Conservation (phyloP, 2,797 vertebrate species). For the Neosilurus mollespiculum region DNA sequence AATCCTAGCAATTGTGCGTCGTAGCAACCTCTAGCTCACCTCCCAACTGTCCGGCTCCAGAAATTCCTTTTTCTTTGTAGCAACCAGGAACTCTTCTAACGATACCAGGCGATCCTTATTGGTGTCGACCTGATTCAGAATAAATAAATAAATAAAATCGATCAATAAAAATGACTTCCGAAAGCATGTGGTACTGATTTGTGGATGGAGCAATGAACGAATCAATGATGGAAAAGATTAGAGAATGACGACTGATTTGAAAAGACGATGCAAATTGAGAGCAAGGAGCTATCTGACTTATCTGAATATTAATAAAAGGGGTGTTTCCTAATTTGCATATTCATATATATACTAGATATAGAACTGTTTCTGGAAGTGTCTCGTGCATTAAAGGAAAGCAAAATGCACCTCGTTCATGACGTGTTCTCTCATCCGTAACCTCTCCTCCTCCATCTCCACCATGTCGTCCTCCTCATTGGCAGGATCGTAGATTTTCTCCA, state of each 20-base stretch:
- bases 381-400: background rate
- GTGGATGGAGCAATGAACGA: background rate
- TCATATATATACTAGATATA: background rate
- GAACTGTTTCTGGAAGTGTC: background rate
- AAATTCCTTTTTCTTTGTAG: slow-evolving; percentile 93
- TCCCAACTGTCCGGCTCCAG: slow-evolving; percentile 97
- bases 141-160: background rate
- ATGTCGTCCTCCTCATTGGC: slow-evolving; percentile 97
- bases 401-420: slow-evolving; percentile 91
- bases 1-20: background rate
- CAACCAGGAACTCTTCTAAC: slow-evolving; percentile 87
- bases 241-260: background rate
- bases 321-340: background rate
- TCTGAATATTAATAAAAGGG: background rate
- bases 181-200: background rate
- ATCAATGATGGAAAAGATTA: background rate
- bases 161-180: background rate
- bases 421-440: slow-evolving; percentile 95
- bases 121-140: slow-evolving; percentile 76
- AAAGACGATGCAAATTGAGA: background rate
- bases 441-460: slow-evolving; percentile 98
- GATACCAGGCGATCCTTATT: slow-evolving; percentile 92
- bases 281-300: background rate
- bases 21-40: slow-evolving; percentile 68
- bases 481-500: slow-evolving; percentile 96